Base-by-base conservation (phyloP, 2,113 vertebrate genomes). In the Bubalus kerabau region DNA sequence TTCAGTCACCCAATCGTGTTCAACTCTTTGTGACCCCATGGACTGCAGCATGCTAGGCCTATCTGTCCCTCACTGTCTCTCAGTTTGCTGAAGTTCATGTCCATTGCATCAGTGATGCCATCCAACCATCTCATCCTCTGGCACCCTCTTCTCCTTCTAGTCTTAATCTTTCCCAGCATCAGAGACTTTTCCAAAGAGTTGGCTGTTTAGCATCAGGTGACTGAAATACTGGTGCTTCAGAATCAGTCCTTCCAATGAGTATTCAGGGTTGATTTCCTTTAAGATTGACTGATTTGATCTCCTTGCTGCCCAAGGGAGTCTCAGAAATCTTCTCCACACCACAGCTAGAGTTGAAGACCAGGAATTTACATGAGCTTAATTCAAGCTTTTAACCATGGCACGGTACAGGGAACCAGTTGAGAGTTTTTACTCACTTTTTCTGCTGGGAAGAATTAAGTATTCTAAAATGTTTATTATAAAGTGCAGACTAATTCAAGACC, bases 331-430 rank as follows among this genome's bases (percentile, higher is more conserved):
- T 74, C 67, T 71, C 67, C 67, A 74, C 10, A 74, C n/a, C n/a
- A 40, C 23, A 91, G 12, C 32, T 67, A 26, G 16, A 78, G 64
- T 62, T 76, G 40, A 90, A 87, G 54, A 16, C 19, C 17, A 36
- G 30, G 2, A 11, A 64, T 40, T 28, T 81, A 50, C 4, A 15
- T 50, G 19, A 54, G n/a, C 9, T 23, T 14, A 50, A 19, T 24
- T 56, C 28, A 84, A 30, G 48, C 7, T 67, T 8, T 21, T 85
- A 36, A 56, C 2, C 4, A 56, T 1, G 14, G 28, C 9, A 78
- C 2, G 7, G 5, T 28, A 15, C 11, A 14, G 23, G 5, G 2
- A 2, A 24, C 4, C 30, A 24, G 10, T 1, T 3, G 14, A 26
- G 23, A 85, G 12, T 30, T 7, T 93, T 43, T 56, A 0, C 11